Evolutionary conservation across 2,888 invertebrate genomes (phyloP).

Genomic region (Congeria kusceri): DNA sequence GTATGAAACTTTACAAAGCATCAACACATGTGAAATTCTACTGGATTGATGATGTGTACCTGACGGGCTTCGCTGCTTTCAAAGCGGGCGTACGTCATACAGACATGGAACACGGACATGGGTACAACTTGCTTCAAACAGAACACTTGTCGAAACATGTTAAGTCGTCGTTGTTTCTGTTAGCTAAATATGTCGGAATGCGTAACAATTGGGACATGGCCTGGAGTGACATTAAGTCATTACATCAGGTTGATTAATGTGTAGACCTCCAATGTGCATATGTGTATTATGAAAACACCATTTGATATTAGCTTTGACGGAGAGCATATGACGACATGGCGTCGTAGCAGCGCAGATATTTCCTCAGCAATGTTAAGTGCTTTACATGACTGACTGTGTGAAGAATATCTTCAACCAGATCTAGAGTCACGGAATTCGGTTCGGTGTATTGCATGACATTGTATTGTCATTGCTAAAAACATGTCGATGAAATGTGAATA

Average conservation of each 20-base stretch:
- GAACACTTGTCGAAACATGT: slow-evolving; percentile 46
- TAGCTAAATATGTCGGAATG: slow-evolving; percentile 54
- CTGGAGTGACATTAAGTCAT: slow-evolving; percentile 42
- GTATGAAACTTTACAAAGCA: slow-evolving; percentile 52
- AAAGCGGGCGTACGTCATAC: slow-evolving; percentile 54
- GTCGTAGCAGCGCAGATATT: too few relatives aligned
- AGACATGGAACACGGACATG: slow-evolving; percentile 51
- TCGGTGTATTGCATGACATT: too few relatives aligned
- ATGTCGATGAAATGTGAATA: too few relatives aligned
- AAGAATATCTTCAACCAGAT: too few relatives aligned
- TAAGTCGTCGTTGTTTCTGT: slow-evolving; percentile 54
- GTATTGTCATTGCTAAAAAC: too few relatives aligned
- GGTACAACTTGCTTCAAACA: slow-evolving; percentile 45
- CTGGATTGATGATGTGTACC: slow-evolving; percentile 80
- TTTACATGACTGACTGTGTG: too few relatives aligned
- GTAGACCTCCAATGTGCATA: too few relatives aligned
- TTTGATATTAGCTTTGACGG: too few relatives aligned
- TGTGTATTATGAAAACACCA: too few relatives aligned
- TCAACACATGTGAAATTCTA: slow-evolving; percentile 63
- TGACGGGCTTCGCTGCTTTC: slow-evolving; percentile 73
- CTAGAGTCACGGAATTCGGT: too few relatives aligned
- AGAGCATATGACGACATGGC: too few relatives aligned
- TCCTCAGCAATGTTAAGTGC: too few relatives aligned
- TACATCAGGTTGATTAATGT: slow-evolving; percentile 20
- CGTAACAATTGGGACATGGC: slow-evolving; percentile 57